phyloP scores from a whole-genome alignment of 2,113 vertebrate species.

The Mormyrus iriodes region DNA sequence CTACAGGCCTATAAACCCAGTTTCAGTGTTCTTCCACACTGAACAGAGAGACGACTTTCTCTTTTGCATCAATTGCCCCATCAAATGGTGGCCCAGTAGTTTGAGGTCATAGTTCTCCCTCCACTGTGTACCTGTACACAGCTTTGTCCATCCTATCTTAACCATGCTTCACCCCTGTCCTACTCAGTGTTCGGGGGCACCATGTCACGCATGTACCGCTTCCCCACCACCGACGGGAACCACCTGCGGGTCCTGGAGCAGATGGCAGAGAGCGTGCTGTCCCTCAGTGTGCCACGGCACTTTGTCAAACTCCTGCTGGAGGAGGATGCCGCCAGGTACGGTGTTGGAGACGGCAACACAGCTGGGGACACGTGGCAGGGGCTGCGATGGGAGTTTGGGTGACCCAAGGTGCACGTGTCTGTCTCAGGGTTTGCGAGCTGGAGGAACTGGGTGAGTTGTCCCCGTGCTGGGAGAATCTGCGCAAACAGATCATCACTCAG shows the following conservation, averaged over 20 bases:
- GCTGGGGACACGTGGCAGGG: not conserved
- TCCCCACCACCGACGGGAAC: constrained; percentile 93
- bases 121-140: not conserved
- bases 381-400: not conserved
- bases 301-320: constrained; percentile 93
- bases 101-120: not conserved
- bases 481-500: constrained; percentile 92
- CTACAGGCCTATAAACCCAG: not conserved
- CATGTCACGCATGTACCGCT: constrained; percentile 92
- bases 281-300: constrained; percentile 86
- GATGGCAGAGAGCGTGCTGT: constrained; percentile 91
- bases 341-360: not conserved
- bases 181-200: constrained; percentile 82
- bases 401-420: not conserved
- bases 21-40: not conserved
- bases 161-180: not conserved
- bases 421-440: constrained; percentile 86
- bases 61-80: not conserved
- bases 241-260: constrained; percentile 93
- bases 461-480: constrained; percentile 92
- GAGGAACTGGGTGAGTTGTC: constrained; percentile 94
- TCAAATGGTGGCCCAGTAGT: not conserved
- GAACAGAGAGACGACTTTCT: not conserved
- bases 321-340: constrained; percentile 89
- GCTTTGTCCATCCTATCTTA: not conserved